Conservation (phyloP, 1,140 invertebrate species). For the Brachionus sp. region DNA sequence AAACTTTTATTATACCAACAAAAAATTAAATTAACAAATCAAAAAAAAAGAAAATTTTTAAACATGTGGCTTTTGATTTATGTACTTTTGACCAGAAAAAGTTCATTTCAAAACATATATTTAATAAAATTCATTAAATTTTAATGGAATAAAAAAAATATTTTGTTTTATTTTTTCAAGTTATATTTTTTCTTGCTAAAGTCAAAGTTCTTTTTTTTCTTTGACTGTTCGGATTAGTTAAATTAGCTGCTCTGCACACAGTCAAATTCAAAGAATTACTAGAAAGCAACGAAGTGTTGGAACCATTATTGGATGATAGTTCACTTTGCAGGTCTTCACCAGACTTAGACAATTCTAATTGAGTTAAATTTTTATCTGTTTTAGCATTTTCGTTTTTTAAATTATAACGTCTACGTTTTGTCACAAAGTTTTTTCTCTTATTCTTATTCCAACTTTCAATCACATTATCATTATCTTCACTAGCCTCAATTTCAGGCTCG, state of each 20-base stretch:
- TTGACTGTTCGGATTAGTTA: not conserved
- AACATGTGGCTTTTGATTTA: not conserved
- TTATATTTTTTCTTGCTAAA: not conserved
- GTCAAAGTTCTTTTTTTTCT: not conserved
- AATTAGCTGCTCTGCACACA: not conserved
- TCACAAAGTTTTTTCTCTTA: not conserved
- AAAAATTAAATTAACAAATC: slow-evolving; percentile 1
- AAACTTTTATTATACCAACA: not conserved
- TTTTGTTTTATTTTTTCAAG: not conserved
- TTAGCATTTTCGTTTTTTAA: not conserved
- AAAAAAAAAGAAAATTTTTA: not conserved
- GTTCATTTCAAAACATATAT: not conserved
- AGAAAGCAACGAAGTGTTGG: not conserved
- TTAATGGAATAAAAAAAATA: not conserved
- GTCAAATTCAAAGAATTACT: not conserved
- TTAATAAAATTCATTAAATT: not conserved
- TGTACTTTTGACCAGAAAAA: not conserved
- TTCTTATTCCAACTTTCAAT: not conserved
- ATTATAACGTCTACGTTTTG: not conserved
- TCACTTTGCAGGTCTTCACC: not conserved
- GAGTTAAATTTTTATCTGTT: not conserved
- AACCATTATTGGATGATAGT: not conserved
- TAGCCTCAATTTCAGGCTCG: not conserved
- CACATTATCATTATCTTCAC: not conserved
- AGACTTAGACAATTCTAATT: not conserved